phyloP scores from a whole-genome alignment of 2,888 invertebrate genomes.

The Xylophagus ater region DNA sequence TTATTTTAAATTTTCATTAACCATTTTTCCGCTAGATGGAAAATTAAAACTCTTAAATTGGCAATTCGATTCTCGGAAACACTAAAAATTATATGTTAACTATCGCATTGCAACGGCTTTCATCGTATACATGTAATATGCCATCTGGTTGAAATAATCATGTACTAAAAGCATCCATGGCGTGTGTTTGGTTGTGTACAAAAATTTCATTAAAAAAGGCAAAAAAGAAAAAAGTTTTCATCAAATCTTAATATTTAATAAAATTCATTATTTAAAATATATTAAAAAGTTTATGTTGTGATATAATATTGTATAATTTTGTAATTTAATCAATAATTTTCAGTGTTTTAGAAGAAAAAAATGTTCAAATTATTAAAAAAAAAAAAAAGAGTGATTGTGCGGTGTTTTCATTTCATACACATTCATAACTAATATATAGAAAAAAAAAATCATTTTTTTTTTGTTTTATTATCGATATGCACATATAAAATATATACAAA shows the following conservation, averaged over 20 bases:
- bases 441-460: too few species aligned
- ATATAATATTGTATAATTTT: not conserved
- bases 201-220: slow-evolving; percentile 7
- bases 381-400: slow-evolving; percentile 10
- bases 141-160: not conserved
- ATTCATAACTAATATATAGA: too few species aligned
- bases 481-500: slow-evolving; percentile 9
- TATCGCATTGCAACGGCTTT: too few species aligned
- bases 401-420: slow-evolving; percentile 9
- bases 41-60: too few species aligned
- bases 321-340: not conserved
- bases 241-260: slow-evolving; percentile 5
- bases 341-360: slow-evolving; percentile 1
- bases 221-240: not conserved
- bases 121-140: slow-evolving; percentile 2
- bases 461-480: too few species aligned
- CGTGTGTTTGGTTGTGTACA: slow-evolving; percentile 21
- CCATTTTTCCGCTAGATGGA: too few species aligned
- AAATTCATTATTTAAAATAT: slow-evolving; percentile 1
- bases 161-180: slow-evolving; percentile 13
- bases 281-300: slow-evolving; percentile 2
- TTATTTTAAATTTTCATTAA: too few species aligned
- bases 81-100: too few species aligned
- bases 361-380: too few species aligned
- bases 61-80: too few species aligned